Evolutionary conservation across 2,888 invertebrate species (phyloP).

Genomic region (Cabera pusaria): DNA sequence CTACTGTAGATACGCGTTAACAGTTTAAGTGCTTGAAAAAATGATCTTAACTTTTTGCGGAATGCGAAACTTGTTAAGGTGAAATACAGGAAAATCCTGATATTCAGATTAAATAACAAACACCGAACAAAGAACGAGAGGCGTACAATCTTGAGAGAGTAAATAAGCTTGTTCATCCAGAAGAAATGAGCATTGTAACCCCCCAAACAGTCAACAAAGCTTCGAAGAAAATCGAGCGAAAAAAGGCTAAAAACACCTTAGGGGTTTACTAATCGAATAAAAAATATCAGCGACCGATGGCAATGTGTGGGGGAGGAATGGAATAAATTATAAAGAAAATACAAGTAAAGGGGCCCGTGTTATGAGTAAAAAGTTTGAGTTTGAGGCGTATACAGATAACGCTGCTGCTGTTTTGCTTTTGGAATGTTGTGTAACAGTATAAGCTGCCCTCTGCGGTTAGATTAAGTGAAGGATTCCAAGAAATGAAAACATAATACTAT

Average conservation of each 20-base stretch:
- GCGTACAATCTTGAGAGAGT: constrained; percentile 52
- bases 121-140: constrained; percentile 32
- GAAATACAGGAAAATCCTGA: constrained; percentile 9
- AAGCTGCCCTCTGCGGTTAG: constrained; percentile 24
- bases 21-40: constrained; percentile 1
- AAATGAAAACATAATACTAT: constrained; percentile 12
- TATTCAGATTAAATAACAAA: constrained; percentile 27
- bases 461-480: constrained; percentile 11
- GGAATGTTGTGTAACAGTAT: constrained; percentile 30
- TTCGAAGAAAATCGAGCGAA: constrained; percentile 84
- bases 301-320: constrained; percentile 79
- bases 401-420: constrained; percentile 41
- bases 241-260: constrained; percentile 85
- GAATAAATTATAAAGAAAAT: constrained; percentile 84
- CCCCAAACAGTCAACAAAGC: constrained; percentile 82
- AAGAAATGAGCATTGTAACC: constrained; percentile 80
- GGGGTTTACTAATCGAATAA: constrained; percentile 85
- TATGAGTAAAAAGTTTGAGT: constrained; percentile 67
- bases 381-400: constrained; percentile 71
- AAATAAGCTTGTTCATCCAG: constrained; percentile 79
- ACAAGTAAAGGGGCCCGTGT: constrained; percentile 76
- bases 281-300: constrained; percentile 84
- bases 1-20: not conserved
- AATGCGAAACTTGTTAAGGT: constrained; percentile 10
- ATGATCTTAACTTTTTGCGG: not conserved